A percentile compares a stretch with the other conserved stretches of the same genome.
phyloP scores from a whole-genome alignment of 2,888 invertebrate species.

The Patella ulyssiponensis region DNA sequence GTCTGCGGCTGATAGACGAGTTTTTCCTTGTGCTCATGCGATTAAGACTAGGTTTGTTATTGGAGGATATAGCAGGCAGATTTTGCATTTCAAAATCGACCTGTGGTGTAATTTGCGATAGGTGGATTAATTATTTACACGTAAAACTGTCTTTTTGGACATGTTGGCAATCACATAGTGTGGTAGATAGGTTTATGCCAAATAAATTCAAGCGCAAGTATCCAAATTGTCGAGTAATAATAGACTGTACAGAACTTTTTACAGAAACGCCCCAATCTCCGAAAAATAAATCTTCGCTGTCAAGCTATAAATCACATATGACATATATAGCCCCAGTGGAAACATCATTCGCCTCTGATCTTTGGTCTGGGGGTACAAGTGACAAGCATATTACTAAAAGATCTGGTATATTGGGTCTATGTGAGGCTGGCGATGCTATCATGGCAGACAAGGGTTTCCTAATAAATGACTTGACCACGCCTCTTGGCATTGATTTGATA shows the following conservation, averaged over 20 bases:
- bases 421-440: conserved; percentile 39
- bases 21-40: not conserved
- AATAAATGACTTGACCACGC: conserved; percentile 32
- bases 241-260: conserved; percentile 45
- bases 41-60: not conserved
- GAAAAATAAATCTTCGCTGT: conserved; percentile 22
- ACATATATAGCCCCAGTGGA: conserved; percentile 29
- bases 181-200: conserved; percentile 29
- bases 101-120: not conserved
- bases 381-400: conserved; percentile 31
- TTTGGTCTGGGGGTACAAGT: conserved; percentile 36
- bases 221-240: conserved; percentile 34
- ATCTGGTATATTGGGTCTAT: too few species aligned
- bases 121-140: conserved; percentile 15
- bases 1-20: not conserved
- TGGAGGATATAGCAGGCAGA: too few species aligned
- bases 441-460: conserved; percentile 45
- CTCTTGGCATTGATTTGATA: conserved; percentile 21
- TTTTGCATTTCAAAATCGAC: not conserved
- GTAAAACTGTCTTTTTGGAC: conserved; percentile 15
- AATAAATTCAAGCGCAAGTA: conserved; percentile 30
- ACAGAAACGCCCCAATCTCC: conserved; percentile 36
- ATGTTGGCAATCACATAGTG: conserved; percentile 25
- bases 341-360: conserved; percentile 36
- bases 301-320: conserved; percentile 34